Base-by-base conservation (phyloP, 2,113 vertebrate species). In the Odocoileus hemionus region DNA sequence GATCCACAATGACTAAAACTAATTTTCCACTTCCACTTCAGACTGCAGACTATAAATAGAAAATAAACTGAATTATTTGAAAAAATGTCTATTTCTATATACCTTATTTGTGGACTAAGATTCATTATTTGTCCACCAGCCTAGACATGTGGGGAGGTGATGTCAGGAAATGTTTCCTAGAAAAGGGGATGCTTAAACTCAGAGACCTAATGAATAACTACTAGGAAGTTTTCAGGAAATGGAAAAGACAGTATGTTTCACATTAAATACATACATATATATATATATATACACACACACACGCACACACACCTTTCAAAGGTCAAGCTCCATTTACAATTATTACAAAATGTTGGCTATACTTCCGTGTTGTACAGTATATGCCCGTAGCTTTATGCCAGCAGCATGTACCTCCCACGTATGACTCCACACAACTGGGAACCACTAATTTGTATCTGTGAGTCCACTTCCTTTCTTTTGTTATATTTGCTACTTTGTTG, bases 101-200 rank as follows among this genome's bases (percentile, higher is more conserved):
- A 39, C 13, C 12, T 76, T 86, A 25, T 86, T 74, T 61, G 45
- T 30, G 3, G 7, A 52, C 17, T 61, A 67, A n/a, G 21, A 95
- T 57, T 94, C 11, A 58, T 33, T 60, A 92, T 19, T 61, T 26
- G 45, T n/a, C 26, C 30, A 26, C 15, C 26, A 87, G 19, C 30
- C 4, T 61, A 7, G 2, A 28, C 0, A 1, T 61, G 1, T 52
- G 14, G 7, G 13, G 7, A 55, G 2, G 2, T 28, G 9, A 8
- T 45, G 0, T 25, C 15, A 79, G 7, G 28, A 39, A 80, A 60
- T 33, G n/a, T 39, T 26, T 92, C 28, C 47, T 74, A 74, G 74
- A 80, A 89, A 21, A 67, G 11, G 11, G 21, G 4, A 61, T 67
- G 28, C 76, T 86, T 89, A 89, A 76, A 26, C 26, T 76, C 1